These are phyloP conservation scores for Halcyon smyrnensis DNA, from an alignment of 2,797 vertebrate species.

Conservation along the genomic window DNA sequence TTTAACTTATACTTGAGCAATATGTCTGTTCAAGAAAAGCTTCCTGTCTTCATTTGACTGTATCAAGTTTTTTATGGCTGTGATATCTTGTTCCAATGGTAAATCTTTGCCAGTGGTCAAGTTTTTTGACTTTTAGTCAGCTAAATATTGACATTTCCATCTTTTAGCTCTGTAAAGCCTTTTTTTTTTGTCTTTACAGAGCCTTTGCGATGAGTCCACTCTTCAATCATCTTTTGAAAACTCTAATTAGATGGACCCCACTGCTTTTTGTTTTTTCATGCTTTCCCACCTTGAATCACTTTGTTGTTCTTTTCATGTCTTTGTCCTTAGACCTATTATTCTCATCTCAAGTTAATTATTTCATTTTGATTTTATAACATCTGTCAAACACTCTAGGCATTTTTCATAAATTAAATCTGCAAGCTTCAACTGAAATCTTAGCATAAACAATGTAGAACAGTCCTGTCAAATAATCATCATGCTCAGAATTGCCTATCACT, in stretches of 20 bases:
- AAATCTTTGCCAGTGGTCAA: not conserved
- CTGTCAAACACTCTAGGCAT: slow-evolving; percentile 63
- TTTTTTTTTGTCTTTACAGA: not conserved
- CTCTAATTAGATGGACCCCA: not conserved
- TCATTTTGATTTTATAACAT: slow-evolving; percentile 64
- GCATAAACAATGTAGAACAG: slow-evolving; percentile 35
- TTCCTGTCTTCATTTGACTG: not conserved
- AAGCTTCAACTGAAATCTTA: slow-evolving; percentile 31
- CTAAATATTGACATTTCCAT: not conserved
- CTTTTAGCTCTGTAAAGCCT: not conserved
- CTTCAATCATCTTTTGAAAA: not conserved
- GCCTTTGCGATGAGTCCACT: not conserved
- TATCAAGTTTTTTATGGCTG: not conserved
- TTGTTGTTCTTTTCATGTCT: slow-evolving; percentile 46
- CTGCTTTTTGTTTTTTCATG: not conserved
- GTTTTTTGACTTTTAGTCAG: not conserved
- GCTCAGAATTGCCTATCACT: not conserved
- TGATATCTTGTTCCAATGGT: not conserved
- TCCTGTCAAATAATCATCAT: slow-evolving; percentile 14
- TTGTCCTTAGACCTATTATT: slow-evolving; percentile 54
- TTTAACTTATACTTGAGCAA: not conserved
- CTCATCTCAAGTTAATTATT: slow-evolving; percentile 59
- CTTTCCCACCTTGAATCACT: slow-evolving; percentile 10
- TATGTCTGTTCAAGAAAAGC: not conserved
- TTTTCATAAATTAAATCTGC: slow-evolving; percentile 65